Evolutionary conservation across 2,113 vertebrate genomes (phyloP).

Genomic region (Pseudopipra pipra): DNA sequence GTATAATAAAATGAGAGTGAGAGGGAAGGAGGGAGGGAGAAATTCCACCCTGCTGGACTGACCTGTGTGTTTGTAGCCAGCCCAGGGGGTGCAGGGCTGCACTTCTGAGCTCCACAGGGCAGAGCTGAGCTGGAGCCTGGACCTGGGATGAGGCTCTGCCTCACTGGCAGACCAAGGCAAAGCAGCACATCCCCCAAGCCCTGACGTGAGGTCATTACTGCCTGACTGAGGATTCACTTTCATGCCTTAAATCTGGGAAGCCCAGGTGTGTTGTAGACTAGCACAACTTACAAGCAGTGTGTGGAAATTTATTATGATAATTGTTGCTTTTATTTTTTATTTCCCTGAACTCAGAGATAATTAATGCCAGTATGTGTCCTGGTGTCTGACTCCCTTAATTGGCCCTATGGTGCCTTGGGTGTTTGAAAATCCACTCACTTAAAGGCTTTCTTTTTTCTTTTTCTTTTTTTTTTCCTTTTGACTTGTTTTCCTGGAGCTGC

Average conservation of each 20-base stretch:
- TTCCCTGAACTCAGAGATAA: constrained; percentile 83
- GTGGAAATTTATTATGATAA: constrained; percentile 84
- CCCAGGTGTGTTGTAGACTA: constrained; percentile 81
- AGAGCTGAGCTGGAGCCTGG: constrained; percentile 6
- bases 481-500: constrained; percentile 82
- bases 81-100: neutral
- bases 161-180: constrained; percentile 57
- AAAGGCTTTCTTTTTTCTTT: constrained; percentile 16
- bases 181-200: constrained; percentile 45
- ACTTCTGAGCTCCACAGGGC: neutral
- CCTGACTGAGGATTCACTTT: constrained; percentile 62
- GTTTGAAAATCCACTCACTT: constrained; percentile 79
- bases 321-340: constrained; percentile 86
- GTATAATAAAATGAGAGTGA: neutral
- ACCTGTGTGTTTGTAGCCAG: neutral
- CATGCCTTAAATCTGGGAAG: constrained; percentile 68
- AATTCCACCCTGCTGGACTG: neutral
- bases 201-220: constrained; percentile 21
- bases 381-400: constrained; percentile 84
- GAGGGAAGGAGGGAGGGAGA: neutral
- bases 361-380: constrained; percentile 83
- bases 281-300: constrained; percentile 76
- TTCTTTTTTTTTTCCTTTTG: constrained; percentile 47
- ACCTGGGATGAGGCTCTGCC: constrained; percentile 4
- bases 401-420: constrained; percentile 77